Evolutionary conservation across 64 coral and sea anemone species (phyloP), one percentile per base, ranked within the genome.

Genomic region (Exaiptasia diaphana): DNA sequence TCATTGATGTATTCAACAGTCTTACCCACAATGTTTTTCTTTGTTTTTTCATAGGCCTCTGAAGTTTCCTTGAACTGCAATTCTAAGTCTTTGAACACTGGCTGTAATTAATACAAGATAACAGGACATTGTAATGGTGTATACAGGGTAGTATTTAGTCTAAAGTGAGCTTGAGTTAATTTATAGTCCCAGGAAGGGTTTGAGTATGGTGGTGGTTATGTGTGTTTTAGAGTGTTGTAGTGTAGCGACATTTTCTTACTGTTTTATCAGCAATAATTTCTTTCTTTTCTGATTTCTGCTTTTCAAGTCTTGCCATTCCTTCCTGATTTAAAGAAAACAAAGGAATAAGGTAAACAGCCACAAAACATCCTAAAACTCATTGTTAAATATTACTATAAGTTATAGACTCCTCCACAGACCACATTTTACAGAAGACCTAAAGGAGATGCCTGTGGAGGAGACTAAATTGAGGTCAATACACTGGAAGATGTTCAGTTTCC

Each of bases 1-100:
- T n/a, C n/a, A n/a, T n/a, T n/a, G n/a, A n/a, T n/a, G n/a, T n/a
- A n/a, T n/a, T n/a, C 54, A 21, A 39, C 50, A n/a, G 22, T 39
- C 79, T 83, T 79, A 97, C 93, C 93, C 24, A 91, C 93, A 55
- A 91, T 88, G 31, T 50, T 39, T 67, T 91, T 91, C 78, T 97
- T 97, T 32, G 83, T 77, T 10, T 53, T 87, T 23, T 86, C 88
- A 74, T 90, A 97, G 17, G 90, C 78, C 65, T 91, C 78, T 2
- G 77, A 87, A 13, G 41, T 64, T 50, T 79, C 88, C 49, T 91
- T 91, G 68, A 97, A 97, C 71, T 88, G 83, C 44, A 35, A 52
- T 38, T 97, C 93, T 13, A 91, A 43, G 33, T 87, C 77, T 37
- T 97, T 87, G 26, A 87, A 91, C 40, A 91, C 50, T 40, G 93